phyloP scores from a whole-genome alignment of 2,797 vertebrate genomes.

The Halcyon badia region DNA sequence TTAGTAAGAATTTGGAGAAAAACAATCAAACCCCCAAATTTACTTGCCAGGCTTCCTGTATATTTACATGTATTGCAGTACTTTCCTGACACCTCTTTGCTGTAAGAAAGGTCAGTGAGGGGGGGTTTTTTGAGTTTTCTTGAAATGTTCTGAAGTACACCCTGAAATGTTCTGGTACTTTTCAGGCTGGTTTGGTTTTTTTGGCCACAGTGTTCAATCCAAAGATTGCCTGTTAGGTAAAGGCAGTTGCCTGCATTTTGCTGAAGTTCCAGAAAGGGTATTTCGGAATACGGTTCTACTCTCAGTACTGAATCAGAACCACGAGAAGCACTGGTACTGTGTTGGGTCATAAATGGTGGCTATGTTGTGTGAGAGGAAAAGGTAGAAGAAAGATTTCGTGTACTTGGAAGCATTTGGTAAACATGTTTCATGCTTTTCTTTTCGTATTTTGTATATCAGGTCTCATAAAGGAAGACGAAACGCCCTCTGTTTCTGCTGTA shows the following conservation, averaged over 20 bases:
- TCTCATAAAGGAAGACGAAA: slow-evolving; percentile 87
- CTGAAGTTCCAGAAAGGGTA: neutral
- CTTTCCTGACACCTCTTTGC: neutral
- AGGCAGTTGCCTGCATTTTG: neutral
- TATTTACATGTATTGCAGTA: neutral
- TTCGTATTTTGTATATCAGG: slow-evolving; percentile 74
- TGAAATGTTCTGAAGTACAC: neutral
- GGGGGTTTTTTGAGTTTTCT: neutral
- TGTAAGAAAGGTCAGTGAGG: neutral
- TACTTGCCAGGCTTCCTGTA: neutral
- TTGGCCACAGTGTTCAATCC: neutral
- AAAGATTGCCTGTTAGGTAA: neutral
- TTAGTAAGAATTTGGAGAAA: neutral
- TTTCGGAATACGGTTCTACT: neutral
- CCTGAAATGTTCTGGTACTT: neutral
- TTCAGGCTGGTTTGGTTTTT: neutral
- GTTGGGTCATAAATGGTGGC: fast-evolving
- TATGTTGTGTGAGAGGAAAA: neutral
- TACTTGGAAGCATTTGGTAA: neutral
- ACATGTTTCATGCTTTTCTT: neutral
- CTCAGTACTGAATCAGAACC: neutral
- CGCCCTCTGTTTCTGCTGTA: slow-evolving; percentile 74
- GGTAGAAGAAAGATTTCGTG: neutral
- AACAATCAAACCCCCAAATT: neutral
- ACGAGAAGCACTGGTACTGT: neutral